Percentiles rank a stretch among this genome's conserved stretches.
These are phyloP conservation scores for Hafferia zeledoni DNA, from an alignment of 2,797 vertebrate genomes.

Conservation along the genomic window DNA sequence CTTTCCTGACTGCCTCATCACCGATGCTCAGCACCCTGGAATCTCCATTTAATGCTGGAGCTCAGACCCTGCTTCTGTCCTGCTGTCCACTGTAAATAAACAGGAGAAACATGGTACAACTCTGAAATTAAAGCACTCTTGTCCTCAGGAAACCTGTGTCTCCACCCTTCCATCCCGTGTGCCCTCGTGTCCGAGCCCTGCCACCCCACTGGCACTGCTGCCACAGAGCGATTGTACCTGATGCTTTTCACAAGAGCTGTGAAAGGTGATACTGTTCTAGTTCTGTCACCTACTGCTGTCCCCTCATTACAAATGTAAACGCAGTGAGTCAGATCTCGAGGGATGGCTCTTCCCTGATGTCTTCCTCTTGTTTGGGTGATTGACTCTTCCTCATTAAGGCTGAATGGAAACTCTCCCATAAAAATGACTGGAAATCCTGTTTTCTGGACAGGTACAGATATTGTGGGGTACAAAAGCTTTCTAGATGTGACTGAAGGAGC, in stretches of 20 bases:
- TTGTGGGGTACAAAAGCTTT: not conserved
- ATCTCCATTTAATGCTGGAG: not conserved
- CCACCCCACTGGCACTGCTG: not conserved
- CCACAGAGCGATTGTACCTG: not conserved
- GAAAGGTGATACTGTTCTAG: not conserved
- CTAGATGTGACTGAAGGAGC: not conserved
- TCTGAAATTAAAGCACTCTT: not conserved
- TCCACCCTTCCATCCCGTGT: not conserved
- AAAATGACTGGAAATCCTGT: not conserved
- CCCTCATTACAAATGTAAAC: not conserved
- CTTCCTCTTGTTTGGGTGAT: not conserved
- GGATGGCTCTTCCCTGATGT: not conserved
- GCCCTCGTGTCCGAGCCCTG: not conserved
- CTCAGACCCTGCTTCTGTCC: not conserved
- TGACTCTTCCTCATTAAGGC: not conserved
- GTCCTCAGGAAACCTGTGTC: not conserved
- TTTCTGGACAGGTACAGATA: not conserved
- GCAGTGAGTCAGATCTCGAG: not conserved
- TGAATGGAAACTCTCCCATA: not conserved
- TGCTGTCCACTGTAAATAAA: not conserved
- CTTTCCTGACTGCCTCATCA: not conserved
- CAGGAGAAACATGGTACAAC: not conserved
- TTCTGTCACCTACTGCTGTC: not conserved
- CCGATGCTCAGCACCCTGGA: fast-evolving
- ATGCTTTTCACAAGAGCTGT: not conserved